These are phyloP conservation scores for Corythaixoides concolor DNA, from an alignment of 2,113 vertebrate genomes.

Conservation along the genomic window DNA sequence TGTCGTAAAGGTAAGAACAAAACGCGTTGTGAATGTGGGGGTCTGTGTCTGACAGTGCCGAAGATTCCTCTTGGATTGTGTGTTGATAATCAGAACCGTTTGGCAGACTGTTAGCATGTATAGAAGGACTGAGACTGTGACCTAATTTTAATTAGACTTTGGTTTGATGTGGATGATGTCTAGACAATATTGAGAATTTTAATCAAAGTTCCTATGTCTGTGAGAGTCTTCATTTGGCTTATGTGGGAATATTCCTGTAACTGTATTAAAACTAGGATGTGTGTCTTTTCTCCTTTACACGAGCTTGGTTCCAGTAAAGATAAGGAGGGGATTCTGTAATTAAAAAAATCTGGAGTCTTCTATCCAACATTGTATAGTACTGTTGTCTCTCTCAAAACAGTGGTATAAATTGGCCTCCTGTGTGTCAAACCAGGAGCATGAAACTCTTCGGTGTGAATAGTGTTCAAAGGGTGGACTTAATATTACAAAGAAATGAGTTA, in stretches of 20 bases:
- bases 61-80: background rate
- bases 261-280: background rate
- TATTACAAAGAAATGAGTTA: background rate
- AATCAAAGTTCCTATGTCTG: background rate
- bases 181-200: background rate
- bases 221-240: background rate
- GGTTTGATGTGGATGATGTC: background rate
- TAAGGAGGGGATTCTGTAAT: background rate
- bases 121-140: background rate
- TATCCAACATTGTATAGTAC: background rate
- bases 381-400: background rate
- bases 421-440: background rate
- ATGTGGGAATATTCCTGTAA: background rate
- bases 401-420: background rate
- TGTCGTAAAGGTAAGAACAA: background rate
- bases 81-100: background rate
- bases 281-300: background rate
- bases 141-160: conserved; percentile 44
- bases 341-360: background rate
- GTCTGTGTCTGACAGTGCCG: background rate
- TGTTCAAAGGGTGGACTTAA: background rate
- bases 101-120: background rate
- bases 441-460: background rate
- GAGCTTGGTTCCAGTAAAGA: background rate
- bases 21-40: background rate